These are phyloP conservation scores for Nannospalax galili DNA, from an alignment of 2,113 vertebrate species.

Conservation along the genomic window DNA sequence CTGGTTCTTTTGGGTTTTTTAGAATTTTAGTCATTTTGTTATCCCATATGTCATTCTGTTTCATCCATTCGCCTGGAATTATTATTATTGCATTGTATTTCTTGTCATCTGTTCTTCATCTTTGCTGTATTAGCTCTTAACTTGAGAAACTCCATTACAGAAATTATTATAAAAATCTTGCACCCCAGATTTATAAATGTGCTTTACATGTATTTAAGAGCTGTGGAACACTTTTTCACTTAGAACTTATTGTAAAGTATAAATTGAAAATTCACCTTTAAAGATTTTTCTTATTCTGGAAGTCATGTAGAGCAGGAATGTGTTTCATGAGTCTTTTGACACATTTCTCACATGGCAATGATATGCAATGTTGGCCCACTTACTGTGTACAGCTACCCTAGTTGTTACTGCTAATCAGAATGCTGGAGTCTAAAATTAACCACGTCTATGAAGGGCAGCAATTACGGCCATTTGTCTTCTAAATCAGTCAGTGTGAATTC, in stretches of 20 bases:
- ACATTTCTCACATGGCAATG: not conserved
- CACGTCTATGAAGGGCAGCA: slow-evolving; percentile 75
- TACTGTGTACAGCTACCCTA: not conserved
- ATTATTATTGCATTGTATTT: not conserved
- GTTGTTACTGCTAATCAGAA: slow-evolving; percentile 78
- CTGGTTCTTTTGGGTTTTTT: not conserved
- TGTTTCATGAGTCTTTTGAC: not conserved
- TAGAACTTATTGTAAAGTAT: not conserved
- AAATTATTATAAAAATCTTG: not conserved
- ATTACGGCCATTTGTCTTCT: slow-evolving; percentile 84
- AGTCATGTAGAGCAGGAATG: not conserved
- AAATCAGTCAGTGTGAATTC: slow-evolving; percentile 81
- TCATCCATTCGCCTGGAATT: not conserved
- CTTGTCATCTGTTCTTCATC: not conserved
- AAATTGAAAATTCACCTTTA: not conserved
- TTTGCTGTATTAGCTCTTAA: not conserved
- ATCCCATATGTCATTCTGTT: not conserved
- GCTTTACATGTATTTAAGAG: not conserved
- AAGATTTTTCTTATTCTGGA: not conserved
- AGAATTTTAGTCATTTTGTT: not conserved
- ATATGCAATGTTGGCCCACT: slow-evolving; percentile 26
- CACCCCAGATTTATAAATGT: not conserved
- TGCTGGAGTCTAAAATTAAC: slow-evolving; percentile 82
- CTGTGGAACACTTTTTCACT: not conserved
- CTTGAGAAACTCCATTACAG: not conserved